Conservation (phyloP, 2,888 invertebrate genomes). For the Mythimna albipuncta region DNA sequence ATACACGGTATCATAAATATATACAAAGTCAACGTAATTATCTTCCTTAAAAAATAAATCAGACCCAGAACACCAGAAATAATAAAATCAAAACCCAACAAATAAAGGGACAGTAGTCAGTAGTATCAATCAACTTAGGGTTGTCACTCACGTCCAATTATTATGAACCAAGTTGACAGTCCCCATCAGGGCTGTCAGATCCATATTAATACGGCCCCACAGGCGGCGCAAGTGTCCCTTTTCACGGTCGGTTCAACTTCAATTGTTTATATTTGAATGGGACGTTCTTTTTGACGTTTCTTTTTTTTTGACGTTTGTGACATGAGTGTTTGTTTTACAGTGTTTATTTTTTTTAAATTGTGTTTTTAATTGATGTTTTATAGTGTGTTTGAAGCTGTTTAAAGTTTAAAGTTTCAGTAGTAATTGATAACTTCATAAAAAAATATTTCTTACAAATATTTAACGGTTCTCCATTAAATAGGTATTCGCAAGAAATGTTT, state of each 20-base stretch:
- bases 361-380: slow-evolving; percentile 12
- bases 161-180: slow-evolving; percentile 77
- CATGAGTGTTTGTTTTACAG: slow-evolving; percentile 10
- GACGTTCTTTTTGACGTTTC: slow-evolving; percentile 35
- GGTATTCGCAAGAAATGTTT: background rate
- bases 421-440: background rate
- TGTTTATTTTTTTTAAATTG: background rate
- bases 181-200: slow-evolving; percentile 79
- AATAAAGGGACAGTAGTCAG: slow-evolving; percentile 54
- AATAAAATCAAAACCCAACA: slow-evolving; percentile 50
- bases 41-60: background rate
- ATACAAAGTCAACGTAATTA: background rate
- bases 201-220: slow-evolving; percentile 82
- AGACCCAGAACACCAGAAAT: slow-evolving; percentile 2
- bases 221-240: slow-evolving; percentile 67
- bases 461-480: background rate
- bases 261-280: slow-evolving; percentile 69
- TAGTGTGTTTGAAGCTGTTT: background rate
- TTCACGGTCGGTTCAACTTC: slow-evolving; percentile 70
- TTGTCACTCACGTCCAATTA: slow-evolving; percentile 78
- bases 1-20: too few relatives aligned
- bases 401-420: background rate
- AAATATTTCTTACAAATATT: too few relatives aligned
- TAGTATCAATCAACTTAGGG: slow-evolving; percentile 74
- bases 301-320: slow-evolving; percentile 46